These are phyloP conservation scores for Bovichtus diacanthus DNA, from an alignment of 2,797 vertebrate genomes.

Conservation along the genomic window DNA sequence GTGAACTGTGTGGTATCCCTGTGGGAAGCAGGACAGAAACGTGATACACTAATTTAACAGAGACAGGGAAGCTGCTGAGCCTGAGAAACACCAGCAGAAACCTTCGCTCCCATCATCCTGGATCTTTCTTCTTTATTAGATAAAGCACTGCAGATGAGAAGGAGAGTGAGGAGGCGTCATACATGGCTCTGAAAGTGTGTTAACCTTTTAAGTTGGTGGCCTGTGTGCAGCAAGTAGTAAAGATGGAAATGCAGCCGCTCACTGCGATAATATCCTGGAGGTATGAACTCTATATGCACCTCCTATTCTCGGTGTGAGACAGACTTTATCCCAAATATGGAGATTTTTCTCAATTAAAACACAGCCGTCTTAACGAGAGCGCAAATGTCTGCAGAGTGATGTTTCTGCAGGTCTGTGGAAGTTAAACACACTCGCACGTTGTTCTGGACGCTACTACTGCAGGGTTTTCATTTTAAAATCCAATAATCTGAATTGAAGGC, in stretches of 20 bases:
- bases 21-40: conserved; percentile 23
- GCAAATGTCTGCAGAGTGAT: not conserved
- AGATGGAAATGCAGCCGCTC: conserved; percentile 16
- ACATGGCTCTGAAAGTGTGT: not conserved
- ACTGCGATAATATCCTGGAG: conserved; percentile 7
- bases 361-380: not conserved
- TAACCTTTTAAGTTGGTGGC: conserved; percentile 22
- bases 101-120: not conserved
- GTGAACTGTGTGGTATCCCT: conserved; percentile 18
- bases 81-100: conserved; percentile 20
- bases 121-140: not conserved
- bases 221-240: not conserved
- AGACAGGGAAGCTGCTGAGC: not conserved
- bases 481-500: too few relatives aligned
- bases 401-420: not conserved
- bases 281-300: not conserved
- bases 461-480: too few relatives aligned
- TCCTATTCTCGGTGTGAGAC: not conserved
- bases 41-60: conserved; percentile 27
- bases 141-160: not conserved
- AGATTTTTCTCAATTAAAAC: not conserved
- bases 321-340: conserved; percentile 18
- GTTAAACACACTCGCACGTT: not conserved
- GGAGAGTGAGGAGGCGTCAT: not conserved
- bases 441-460: too few relatives aligned